A percentile compares a stretch with the other conserved stretches of the same genome.
Evolutionary conservation across 1,140 invertebrate species (phyloP).

Genomic region (Drosophila bocki): DNA sequence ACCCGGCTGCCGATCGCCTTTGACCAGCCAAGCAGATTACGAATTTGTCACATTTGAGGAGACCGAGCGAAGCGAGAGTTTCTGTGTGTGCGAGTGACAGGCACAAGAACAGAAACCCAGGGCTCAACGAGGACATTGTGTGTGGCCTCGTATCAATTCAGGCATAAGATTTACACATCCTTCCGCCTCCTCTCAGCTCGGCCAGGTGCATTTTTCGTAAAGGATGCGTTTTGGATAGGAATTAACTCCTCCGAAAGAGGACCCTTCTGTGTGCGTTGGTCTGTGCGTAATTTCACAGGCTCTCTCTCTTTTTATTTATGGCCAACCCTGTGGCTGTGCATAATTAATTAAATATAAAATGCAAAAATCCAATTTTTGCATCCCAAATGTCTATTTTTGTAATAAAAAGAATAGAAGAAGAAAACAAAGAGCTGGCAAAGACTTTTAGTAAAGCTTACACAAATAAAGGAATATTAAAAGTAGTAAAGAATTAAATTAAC

Average conservation of each 20-base stretch:
- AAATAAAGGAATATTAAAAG: background rate
- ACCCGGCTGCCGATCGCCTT: constrained; percentile 44
- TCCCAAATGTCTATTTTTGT: constrained; percentile 50
- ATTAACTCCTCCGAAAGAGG: background rate
- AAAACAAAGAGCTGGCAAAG: no score
- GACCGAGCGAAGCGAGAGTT: constrained; percentile 31
- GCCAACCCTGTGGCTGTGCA: constrained; percentile 53
- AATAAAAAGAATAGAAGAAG: background rate
- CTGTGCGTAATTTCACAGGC: constrained; percentile 69
- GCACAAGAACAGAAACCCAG: constrained; percentile 35
- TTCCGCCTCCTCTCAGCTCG: background rate
- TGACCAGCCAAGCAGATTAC: constrained; percentile 75
- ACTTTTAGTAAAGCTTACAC: background rate
- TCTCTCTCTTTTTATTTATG: background rate
- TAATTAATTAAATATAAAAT: constrained; percentile 84
- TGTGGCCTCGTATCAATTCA: constrained; percentile 60
- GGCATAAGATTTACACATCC: constrained; percentile 64
- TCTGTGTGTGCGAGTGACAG: constrained; percentile 55
- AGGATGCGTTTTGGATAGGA: constrained; percentile 57
- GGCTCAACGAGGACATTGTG: constrained; percentile 25
- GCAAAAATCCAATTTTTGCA: constrained; percentile 63
- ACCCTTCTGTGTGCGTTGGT: constrained; percentile 60
- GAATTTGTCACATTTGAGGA: constrained; percentile 68
- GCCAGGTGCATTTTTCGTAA: constrained; percentile 34
- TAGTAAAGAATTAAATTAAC: background rate